phyloP scores from a whole-genome alignment of 2,113 vertebrate genomes.

The Stegostoma tigrinum region DNA sequence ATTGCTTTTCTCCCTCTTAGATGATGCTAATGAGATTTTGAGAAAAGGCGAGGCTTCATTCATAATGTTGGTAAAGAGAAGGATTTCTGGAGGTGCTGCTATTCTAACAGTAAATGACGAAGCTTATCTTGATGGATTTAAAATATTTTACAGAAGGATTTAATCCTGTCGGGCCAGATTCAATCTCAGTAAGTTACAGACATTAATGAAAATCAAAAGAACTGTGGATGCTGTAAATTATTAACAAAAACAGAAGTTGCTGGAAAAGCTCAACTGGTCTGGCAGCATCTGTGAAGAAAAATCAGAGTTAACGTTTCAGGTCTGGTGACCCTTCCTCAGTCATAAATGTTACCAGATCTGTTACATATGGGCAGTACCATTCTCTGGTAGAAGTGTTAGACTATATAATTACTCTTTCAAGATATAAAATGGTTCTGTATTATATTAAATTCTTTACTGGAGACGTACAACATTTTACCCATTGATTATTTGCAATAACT shows the following conservation, averaged over 20 bases:
- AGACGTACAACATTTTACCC: too few relatives aligned
- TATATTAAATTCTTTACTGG: too few relatives aligned
- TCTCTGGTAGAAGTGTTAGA: background rate
- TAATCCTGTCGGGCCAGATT: background rate
- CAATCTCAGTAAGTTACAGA: slow-evolving; percentile 7
- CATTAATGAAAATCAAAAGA: too few relatives aligned
- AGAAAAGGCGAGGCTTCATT: background rate
- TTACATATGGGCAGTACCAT: background rate
- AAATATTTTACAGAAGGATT: background rate
- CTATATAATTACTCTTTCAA: background rate
- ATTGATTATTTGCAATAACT: too few relatives aligned
- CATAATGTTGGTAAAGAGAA: background rate
- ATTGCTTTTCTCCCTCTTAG: background rate
- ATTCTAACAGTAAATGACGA: background rate
- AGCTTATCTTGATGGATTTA: background rate
- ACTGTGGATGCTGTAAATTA: background rate
- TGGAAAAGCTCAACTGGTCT: too few relatives aligned
- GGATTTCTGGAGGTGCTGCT: background rate
- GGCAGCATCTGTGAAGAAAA: too few relatives aligned
- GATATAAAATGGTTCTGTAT: too few relatives aligned
- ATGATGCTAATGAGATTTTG: background rate
- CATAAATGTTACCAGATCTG: too few relatives aligned
- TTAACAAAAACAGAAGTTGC: too few relatives aligned
- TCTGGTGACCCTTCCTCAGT: too few relatives aligned
- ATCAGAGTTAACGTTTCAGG: too few relatives aligned